Base-by-base conservation (phyloP, 2,113 vertebrate genomes). In the Chunga burmeisteri region DNA sequence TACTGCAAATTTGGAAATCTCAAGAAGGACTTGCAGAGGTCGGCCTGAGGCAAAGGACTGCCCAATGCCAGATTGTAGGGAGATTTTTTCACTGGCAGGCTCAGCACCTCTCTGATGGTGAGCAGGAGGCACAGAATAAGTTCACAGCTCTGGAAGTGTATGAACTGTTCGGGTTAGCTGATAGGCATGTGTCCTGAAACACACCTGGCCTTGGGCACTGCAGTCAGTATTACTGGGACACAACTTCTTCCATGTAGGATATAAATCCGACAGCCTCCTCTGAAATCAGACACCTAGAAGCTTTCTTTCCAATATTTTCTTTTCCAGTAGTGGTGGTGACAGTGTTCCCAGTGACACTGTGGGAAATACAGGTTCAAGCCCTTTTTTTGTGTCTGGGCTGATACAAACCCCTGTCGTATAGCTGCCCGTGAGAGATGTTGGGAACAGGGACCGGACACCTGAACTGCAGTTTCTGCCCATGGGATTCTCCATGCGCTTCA, bases 371-470 rank as follows among this genome's bases (percentile, higher is more conserved):
- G 25, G 29, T 66, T 84, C 26, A n/a, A 71, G 32, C 22, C 30
- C 15, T 44, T 50, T 34, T 46, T 65, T 29, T 61, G n/a, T 80
- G 27, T 49, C 47, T 61, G 29, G 32, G 30, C 16, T 34, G 72
- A 29, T 55, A 36, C 34, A 88, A 71, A 38, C 7, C 4, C 23
- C 16, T 73, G 21, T 10, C 84, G n/a, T 30, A 4, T 11, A 55
- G 19, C 7, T 38, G 47, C 4, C 88, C 4, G 4, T 40, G 44
- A 56, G 56, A 94, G 55, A 27, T 4, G 7, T 34, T 47, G 46
- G 53, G 73, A 81, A 47, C 19, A 32, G 32, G 47, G 56, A 16
- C 46, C 0, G 0, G 9, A 20, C n/a, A 13, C 55, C 26, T 0
- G 0, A 29, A 21, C 21, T 78, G 32, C 11, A 20, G 26, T n/a